Conservation (phyloP, 1,140 invertebrate species). For the Dendroctonus ponderosae region DNA sequence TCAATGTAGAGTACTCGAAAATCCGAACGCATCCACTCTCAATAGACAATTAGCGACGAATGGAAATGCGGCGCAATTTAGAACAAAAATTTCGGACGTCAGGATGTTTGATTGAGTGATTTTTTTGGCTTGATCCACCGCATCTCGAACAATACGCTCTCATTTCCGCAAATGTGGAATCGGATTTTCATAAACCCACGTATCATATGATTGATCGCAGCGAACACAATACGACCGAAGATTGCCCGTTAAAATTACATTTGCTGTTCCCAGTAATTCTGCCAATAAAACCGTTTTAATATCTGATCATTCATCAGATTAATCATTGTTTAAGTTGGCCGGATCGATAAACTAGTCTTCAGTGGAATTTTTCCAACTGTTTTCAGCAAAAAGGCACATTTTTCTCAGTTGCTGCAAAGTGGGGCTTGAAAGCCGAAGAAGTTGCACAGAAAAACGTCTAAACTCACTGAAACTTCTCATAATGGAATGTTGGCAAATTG, state of each 20-base stretch:
- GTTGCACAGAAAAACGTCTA: too few species aligned
- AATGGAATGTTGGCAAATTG: too few species aligned
- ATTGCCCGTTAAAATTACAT: constrained; percentile 11
- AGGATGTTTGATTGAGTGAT: constrained; percentile 13
- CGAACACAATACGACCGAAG: constrained; percentile 14
- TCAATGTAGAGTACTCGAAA: too few species aligned
- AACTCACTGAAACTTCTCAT: too few species aligned
- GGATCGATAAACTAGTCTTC: too few species aligned
- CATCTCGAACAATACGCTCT: constrained; percentile 15
- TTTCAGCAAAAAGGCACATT: too few species aligned
- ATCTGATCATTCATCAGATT: too few species aligned
- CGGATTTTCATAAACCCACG: constrained; percentile 12
- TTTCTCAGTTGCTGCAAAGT: too few species aligned
- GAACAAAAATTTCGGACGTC: constrained; percentile 13
- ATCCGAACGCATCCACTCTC: background rate
- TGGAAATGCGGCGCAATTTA: background rate
- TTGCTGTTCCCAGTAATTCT: background rate
- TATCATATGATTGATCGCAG: constrained; percentile 14
- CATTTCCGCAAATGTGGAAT: constrained; percentile 19
- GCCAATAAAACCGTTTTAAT: background rate
- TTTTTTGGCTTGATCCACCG: constrained; percentile 6
- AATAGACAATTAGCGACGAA: background rate
- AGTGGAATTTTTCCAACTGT: too few species aligned
- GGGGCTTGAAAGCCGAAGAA: too few species aligned
- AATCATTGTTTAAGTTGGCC: too few species aligned